Conservation (phyloP, 2,797 vertebrate species). For the Melanotaenia parkinsoni region DNA sequence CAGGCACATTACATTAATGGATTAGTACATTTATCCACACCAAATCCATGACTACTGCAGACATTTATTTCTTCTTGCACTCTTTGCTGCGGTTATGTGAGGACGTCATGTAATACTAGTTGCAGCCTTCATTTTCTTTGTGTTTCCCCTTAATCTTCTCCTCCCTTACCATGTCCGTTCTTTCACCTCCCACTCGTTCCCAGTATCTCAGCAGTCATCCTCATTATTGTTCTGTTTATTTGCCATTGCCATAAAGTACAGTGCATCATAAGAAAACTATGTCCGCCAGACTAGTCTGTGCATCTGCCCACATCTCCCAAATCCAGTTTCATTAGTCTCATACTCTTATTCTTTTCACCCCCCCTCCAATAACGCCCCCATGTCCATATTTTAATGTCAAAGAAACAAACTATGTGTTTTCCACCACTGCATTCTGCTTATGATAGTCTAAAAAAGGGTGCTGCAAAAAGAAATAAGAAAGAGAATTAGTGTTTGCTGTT, state of each 20-base stretch:
- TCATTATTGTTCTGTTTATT: slow-evolving; percentile 67
- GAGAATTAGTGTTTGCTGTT: slow-evolving; percentile 31
- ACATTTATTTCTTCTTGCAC: slow-evolving; percentile 21
- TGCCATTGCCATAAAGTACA: slow-evolving; percentile 51
- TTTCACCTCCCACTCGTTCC: slow-evolving; percentile 55
- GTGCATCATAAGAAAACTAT: slow-evolving; percentile 56
- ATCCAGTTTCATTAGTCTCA: slow-evolving; percentile 35
- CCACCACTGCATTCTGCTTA: slow-evolving; percentile 25
- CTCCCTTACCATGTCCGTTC: slow-evolving; percentile 28
- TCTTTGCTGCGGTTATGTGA: slow-evolving; percentile 46
- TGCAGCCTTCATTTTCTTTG: slow-evolving; percentile 24
- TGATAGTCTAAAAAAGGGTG: slow-evolving; percentile 13
- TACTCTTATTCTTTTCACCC: slow-evolving; percentile 29
- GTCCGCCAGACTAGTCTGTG: slow-evolving; percentile 38
- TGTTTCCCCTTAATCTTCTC: slow-evolving; percentile 37
- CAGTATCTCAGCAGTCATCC: slow-evolving; percentile 53
- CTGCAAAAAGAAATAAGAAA: slow-evolving; percentile 10
- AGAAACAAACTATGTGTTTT: slow-evolving; percentile 49
- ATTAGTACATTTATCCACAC: slow-evolving; percentile 12
- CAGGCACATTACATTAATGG: background rate
- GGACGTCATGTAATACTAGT: slow-evolving; percentile 35
- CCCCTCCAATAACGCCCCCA: slow-evolving; percentile 2
- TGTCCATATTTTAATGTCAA: slow-evolving; percentile 28
- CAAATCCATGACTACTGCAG: slow-evolving; percentile 6
- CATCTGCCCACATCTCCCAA: slow-evolving; percentile 39